Conservation (phyloP, 2,888 invertebrate species). For the Andrena praecox region DNA sequence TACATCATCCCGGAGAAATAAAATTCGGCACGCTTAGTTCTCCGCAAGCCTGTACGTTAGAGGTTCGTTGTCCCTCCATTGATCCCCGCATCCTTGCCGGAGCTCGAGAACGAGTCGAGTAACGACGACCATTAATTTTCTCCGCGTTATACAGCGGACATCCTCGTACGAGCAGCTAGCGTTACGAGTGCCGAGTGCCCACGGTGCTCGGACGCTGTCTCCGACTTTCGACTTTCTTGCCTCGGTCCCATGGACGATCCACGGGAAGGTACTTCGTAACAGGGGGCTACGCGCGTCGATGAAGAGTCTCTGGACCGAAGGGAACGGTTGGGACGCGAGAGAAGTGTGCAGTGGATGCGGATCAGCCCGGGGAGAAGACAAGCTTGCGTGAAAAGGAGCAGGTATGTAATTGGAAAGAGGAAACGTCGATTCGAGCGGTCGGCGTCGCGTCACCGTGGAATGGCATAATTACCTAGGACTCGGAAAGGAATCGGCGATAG, state of each 20-base stretch:
- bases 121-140: constrained; percentile 73
- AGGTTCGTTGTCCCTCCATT: constrained; percentile 60
- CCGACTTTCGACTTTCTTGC: constrained; percentile 54
- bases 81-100: constrained; percentile 55
- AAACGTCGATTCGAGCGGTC: constrained; percentile 13
- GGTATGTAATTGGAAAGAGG: background rate
- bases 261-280: constrained; percentile 8
- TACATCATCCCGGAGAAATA: constrained; percentile 62
- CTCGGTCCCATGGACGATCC: constrained; percentile 7
- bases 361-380: background rate
- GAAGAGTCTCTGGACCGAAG: background rate
- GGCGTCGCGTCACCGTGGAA: background rate
- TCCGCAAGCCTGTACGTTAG: constrained; percentile 50
- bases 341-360: background rate
- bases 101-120: constrained; percentile 68
- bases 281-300: background rate
- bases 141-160: constrained; percentile 68
- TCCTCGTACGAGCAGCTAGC: constrained; percentile 60
- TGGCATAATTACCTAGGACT: constrained; percentile 19
- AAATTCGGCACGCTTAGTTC: constrained; percentile 65
- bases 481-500: constrained; percentile 31
- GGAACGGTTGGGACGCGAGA: background rate
- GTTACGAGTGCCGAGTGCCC: constrained; percentile 59
- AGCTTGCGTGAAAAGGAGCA: background rate
- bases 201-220: constrained; percentile 2